Evolutionary conservation across 2,888 invertebrate genomes (phyloP).

Genomic region (Reticulitermes lucifugus): DNA sequence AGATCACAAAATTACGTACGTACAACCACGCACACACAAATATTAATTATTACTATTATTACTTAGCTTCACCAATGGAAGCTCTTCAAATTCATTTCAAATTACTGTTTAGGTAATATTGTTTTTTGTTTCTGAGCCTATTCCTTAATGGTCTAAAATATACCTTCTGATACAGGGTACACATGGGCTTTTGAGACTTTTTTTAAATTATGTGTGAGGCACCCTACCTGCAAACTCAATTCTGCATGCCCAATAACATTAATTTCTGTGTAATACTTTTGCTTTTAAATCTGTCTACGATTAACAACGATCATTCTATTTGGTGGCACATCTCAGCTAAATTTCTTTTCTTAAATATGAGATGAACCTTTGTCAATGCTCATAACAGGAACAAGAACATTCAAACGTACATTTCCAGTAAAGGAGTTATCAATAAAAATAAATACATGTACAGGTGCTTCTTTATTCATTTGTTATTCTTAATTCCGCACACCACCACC

Average conservation of each 20-base stretch:
- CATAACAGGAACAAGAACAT: conserved; percentile 32
- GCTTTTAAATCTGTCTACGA: conserved; percentile 12
- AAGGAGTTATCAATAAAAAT: conserved; percentile 52
- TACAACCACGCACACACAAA: conserved; percentile 48
- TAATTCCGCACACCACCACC: conserved; percentile 21
- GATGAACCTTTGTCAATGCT: conserved; percentile 15
- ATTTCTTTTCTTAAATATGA: conserved; percentile 5
- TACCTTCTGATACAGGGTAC: background rate
- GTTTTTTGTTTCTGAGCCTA: background rate
- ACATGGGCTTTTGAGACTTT: background rate
- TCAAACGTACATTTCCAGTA: conserved; percentile 47
- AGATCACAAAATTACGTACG: conserved; percentile 52
- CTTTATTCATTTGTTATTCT: conserved; percentile 35
- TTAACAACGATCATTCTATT: conserved; percentile 18
- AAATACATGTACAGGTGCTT: conserved; percentile 54
- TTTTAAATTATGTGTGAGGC: background rate
- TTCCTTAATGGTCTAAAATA: conserved; percentile 28
- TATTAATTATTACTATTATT: conserved; percentile 45
- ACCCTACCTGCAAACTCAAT: conserved; percentile 2
- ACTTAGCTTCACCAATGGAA: conserved; percentile 44
- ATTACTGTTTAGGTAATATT: background rate
- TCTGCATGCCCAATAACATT: conserved; percentile 7
- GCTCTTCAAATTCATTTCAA: background rate
- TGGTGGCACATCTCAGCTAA: conserved; percentile 21
- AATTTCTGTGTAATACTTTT: conserved; percentile 2